Percentiles rank a stretch among this genome's conserved stretches.
Conservation (phyloP, 35 echinoderm and acorn worm genomes). For the Acanthaster planci region DNA sequence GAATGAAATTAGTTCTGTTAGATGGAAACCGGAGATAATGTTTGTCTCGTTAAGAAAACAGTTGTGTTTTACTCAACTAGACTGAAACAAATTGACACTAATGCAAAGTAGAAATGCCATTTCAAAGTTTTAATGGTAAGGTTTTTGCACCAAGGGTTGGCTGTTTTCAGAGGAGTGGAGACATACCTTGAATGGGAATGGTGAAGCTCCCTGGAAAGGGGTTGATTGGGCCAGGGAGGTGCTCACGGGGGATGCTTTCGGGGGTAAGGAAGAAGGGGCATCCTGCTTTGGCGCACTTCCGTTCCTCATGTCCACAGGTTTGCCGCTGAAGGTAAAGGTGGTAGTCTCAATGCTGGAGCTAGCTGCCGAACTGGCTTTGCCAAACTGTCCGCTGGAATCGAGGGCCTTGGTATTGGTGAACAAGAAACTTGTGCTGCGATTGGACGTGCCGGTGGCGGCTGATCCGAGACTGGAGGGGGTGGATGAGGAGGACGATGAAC, state of each 20-base stretch:
- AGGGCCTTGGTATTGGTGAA: not conserved
- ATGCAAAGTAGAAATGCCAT: too few species aligned
- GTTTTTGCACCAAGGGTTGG: too few species aligned
- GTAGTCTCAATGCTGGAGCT: not conserved
- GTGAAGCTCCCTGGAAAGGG: too few species aligned
- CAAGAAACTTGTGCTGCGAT: not conserved
- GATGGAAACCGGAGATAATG: too few species aligned
- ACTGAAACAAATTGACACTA: too few species aligned
- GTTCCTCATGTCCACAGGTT: not conserved
- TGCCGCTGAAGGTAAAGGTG: not conserved
- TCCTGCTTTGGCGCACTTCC: not conserved
- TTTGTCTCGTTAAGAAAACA: too few species aligned
- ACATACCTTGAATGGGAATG: too few species aligned
- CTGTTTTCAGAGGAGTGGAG: too few species aligned
- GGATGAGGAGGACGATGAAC: not conserved
- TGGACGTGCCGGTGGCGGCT: not conserved
- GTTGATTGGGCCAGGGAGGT: not conserved
- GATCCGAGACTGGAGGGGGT: not conserved
- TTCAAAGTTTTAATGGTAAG: too few species aligned
- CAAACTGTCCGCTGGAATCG: not conserved
- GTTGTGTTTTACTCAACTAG: too few species aligned
- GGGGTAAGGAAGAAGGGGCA: not conserved
- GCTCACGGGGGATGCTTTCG: not conserved
- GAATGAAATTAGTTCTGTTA: too few species aligned
- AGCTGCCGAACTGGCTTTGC: not conserved